phyloP scores from a whole-genome alignment of 2,888 invertebrate species.

The Pollenia angustigena region DNA sequence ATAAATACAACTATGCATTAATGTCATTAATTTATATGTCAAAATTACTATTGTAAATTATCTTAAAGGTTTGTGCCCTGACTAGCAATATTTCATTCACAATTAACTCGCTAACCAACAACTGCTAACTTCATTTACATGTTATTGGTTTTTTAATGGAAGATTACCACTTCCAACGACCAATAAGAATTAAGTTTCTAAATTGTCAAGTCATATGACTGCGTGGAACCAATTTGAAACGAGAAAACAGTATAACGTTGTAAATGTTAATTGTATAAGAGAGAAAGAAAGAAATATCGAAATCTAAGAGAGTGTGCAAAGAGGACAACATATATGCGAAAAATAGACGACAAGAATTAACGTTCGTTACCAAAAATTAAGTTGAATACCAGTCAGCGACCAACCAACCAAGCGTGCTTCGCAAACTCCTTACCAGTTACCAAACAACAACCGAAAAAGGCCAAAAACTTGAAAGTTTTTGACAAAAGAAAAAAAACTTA shows the following conservation, averaged over 20 bases:
- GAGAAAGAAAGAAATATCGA: conserved; percentile 36
- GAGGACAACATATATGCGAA: conserved; percentile 26
- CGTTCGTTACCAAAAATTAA: conserved; percentile 30
- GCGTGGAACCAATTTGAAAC: conserved; percentile 22
- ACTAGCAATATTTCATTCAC: not conserved
- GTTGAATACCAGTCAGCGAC: conserved; percentile 67
- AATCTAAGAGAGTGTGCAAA: conserved; percentile 45
- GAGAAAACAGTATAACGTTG: conserved; percentile 24
- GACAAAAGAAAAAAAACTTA: conserved; percentile 84
- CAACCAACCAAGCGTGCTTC: conserved; percentile 70
- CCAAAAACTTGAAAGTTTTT: conserved; percentile 88
- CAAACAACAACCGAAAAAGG: conserved; percentile 83
- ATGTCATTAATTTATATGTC: too few species aligned
- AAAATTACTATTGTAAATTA: too few species aligned
- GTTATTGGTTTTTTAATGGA: conserved; percentile 24
- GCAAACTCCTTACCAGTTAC: conserved; percentile 75
- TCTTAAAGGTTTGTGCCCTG: too few species aligned
- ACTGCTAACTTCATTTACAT: conserved; percentile 3
- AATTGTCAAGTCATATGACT: conserved; percentile 91
- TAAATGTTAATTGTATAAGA: not conserved
- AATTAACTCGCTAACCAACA: not conserved
- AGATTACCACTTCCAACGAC: conserved; percentile 84
- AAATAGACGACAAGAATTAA: conserved; percentile 50
- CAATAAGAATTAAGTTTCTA: conserved; percentile 86
- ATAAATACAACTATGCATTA: too few species aligned